Conservation (phyloP, 2,797 vertebrate genomes). For the Gymnodraco acuticeps region DNA sequence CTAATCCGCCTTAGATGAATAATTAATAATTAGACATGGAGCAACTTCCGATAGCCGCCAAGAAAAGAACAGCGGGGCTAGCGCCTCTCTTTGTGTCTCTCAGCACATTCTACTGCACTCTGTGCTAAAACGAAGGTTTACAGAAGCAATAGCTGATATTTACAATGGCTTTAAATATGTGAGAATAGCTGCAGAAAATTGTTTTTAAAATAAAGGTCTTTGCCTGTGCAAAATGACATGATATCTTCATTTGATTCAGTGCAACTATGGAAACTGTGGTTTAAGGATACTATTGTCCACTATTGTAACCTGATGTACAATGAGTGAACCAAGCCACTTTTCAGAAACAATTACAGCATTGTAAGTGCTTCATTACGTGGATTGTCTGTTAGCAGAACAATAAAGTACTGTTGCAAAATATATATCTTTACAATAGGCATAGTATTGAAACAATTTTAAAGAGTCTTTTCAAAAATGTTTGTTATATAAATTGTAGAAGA, state of each 20-base stretch:
- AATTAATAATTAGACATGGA: slow-evolving; percentile 88
- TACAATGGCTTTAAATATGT: slow-evolving; percentile 14
- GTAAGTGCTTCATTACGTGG: slow-evolving; percentile 5
- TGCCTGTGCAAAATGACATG: background rate
- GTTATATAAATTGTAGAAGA: no score
- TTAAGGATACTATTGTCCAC: slow-evolving; percentile 21
- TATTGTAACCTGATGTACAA: slow-evolving; percentile 34
- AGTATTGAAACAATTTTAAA: background rate
- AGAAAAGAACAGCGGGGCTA: slow-evolving; percentile 79
- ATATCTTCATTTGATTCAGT: slow-evolving; percentile 10
- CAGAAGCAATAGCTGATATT: slow-evolving; percentile 34
- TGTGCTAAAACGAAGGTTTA: slow-evolving; percentile 45
- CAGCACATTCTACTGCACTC: slow-evolving; percentile 52
- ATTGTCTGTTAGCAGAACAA: slow-evolving; percentile 1
- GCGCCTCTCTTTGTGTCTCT: slow-evolving; percentile 68
- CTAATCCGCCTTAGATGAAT: slow-evolving; percentile 87
- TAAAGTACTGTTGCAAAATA: background rate
- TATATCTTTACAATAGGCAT: background rate
- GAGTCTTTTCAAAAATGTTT: no score
- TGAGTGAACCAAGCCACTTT: slow-evolving; percentile 10
- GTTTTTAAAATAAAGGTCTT: slow-evolving; percentile 20
- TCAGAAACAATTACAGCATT: slow-evolving; percentile 13
- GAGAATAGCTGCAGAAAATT: slow-evolving; percentile 4
- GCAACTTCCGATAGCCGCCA: slow-evolving; percentile 81
- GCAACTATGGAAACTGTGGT: slow-evolving; percentile 14